Evolutionary conservation across 2,888 invertebrate species (phyloP), one percentile per base, ranked within the genome.

Genomic region (Cylindroiulus punctatus): DNA sequence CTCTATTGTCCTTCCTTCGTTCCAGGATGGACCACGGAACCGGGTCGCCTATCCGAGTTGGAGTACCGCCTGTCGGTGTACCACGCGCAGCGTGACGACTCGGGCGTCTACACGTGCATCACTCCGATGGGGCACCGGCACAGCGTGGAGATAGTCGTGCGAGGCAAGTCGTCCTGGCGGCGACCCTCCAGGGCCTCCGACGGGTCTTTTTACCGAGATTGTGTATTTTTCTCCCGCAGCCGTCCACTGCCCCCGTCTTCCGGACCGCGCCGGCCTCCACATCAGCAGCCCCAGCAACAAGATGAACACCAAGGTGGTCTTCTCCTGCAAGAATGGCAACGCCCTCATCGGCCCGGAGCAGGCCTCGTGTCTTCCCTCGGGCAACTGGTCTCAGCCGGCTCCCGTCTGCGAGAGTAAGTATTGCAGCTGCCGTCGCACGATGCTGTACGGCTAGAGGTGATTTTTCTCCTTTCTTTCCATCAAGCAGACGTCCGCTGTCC

Each of bases 31-130:
- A 95, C 95, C 0, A 94, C 94, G 1, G 96, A 95, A 90, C 94
- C 95, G 0, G 95, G 94, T 0, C 92, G 96, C 0, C 96, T 96
- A 91, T 93, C 95, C 5, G 93, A 94, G 87, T 90, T 96, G 87
- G 96, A 96, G 90, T 97, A 95, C 90, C 92, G 97, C 8, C 91
- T 97, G 19, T 96, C 95, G 87, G 95, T 97, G 89, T 93, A 95
- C 88, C 94, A 95, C 89, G 96, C 97, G 0, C 94, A 94, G 81
- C 94, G 94, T 89, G 96, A 96, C 88, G 97, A 97, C 91, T 95
- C 96, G 0, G 97, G 97, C 0, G 91, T 94, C 1, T 97, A 95
- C 90, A 94, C 96, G 0, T 97, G 97, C 89, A 94, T 95, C 88
- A 96, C 97, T 0, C 97, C 97, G 0, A 95, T 96, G 0, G 92